Conservation (phyloP, 2,888 invertebrate species). For the Coecobrya sp. region DNA sequence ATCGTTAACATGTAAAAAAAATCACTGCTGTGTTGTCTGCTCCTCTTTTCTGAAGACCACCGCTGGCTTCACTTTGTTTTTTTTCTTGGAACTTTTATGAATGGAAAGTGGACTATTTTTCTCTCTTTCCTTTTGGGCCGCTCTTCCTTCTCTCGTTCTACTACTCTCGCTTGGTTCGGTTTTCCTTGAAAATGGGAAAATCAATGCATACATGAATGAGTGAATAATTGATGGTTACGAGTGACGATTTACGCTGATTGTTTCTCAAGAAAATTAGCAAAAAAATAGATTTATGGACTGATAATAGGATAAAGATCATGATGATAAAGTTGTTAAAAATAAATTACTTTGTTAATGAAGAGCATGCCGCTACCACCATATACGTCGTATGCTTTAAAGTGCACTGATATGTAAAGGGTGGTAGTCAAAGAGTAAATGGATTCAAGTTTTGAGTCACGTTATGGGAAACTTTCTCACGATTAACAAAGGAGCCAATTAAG, state of each 20-base stretch:
- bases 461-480: conserved; percentile 80
- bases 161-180: not conserved
- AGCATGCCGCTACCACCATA: conserved; percentile 25
- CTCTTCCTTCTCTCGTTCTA: not conserved
- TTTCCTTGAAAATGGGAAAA: conserved; percentile 5
- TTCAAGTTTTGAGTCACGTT: conserved; percentile 10
- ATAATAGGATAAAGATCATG: conserved; percentile 30
- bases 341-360: conserved; percentile 49
- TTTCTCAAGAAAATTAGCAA: conserved; percentile 11
- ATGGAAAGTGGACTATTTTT: not conserved
- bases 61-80: not conserved
- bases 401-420: not conserved
- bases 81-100: conserved; percentile 32
- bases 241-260: not conserved
- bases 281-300: conserved; percentile 44
- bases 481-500: conserved; percentile 60
- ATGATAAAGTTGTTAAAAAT: conserved; percentile 8
- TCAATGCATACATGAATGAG: not conserved
- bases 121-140: not conserved
- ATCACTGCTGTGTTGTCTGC: not conserved
- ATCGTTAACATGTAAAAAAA: not conserved
- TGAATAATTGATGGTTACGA: not conserved
- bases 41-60: not conserved
- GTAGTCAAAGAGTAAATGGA: not conserved
- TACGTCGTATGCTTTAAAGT: not conserved